These are phyloP conservation scores for Zaprionus inermis DNA, from an alignment of 1,140 invertebrate species.

Conservation along the genomic window DNA sequence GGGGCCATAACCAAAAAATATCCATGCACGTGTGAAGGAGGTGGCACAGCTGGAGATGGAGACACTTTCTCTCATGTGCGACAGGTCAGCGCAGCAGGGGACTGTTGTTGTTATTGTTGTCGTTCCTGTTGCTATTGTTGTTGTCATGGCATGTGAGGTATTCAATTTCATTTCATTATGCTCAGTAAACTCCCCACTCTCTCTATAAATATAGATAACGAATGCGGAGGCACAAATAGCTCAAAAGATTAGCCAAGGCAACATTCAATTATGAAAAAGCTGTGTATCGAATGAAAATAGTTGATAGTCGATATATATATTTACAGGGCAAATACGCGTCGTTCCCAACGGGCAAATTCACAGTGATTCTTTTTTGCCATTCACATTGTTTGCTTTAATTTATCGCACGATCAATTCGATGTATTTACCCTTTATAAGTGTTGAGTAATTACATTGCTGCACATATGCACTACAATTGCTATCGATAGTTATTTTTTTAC, in stretches of 20 bases:
- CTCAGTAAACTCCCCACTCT: not conserved
- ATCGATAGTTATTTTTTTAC: not conserved
- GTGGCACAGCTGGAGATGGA: not conserved
- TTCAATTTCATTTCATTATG: slow-evolving; percentile 52
- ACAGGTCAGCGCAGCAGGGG: slow-evolving; percentile 2
- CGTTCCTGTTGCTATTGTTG: slow-evolving; percentile 2
- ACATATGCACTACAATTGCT: not conserved
- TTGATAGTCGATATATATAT: not conserved
- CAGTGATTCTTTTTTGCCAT: not conserved
- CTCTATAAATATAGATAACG: slow-evolving; percentile 33
- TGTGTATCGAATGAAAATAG: not conserved
- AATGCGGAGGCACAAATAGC: slow-evolving; percentile 24
- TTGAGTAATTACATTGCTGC: not conserved
- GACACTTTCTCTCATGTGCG: not conserved
- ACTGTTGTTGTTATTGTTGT: not conserved
- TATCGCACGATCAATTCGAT: not conserved
- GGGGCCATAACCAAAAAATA: not conserved
- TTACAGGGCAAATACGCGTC: not conserved
- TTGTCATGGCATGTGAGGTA: slow-evolving; percentile 16
- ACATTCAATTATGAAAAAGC: not conserved
- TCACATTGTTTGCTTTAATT: not conserved
- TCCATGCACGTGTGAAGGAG: not conserved
- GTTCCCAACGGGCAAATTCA: not conserved
- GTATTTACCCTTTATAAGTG: not conserved
- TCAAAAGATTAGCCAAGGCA: slow-evolving; percentile 17